These are phyloP conservation scores for Palythoa caribaeorum DNA, from an alignment of 92 coral and sea anemone genomes.

Conservation along the genomic window DNA sequence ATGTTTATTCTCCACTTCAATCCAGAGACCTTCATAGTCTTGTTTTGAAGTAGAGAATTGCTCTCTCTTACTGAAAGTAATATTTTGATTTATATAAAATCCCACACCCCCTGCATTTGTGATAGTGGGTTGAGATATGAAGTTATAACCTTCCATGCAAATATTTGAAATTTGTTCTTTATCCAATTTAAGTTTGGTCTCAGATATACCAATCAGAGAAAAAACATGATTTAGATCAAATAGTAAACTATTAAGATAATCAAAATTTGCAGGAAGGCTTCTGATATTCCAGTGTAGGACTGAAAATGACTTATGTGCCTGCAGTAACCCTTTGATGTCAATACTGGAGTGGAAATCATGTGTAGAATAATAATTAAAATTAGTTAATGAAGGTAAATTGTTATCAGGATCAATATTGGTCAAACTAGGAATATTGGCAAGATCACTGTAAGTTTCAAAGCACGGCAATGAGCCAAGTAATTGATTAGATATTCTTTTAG, in stretches of 20 bases:
- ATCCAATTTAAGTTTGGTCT: slow-evolving; percentile 35
- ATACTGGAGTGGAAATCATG: slow-evolving; percentile 60
- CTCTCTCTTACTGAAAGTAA: slow-evolving; percentile 12
- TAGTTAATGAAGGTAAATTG: slow-evolving; percentile 54
- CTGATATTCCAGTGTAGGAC: slow-evolving; percentile 5
- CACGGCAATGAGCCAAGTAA: slow-evolving; percentile 52
- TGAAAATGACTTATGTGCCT: slow-evolving; percentile 9
- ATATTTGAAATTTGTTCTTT: slow-evolving; percentile 10
- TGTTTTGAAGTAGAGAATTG: too few relatives aligned
- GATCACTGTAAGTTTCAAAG: slow-evolving; percentile 39
- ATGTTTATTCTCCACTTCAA: too few relatives aligned
- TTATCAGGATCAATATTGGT: slow-evolving; percentile 64
- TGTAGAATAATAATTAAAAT: slow-evolving; percentile 62
- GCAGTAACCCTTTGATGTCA: slow-evolving; percentile 41
- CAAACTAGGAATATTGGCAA: slow-evolving; percentile 59
- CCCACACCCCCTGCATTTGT: too few relatives aligned
- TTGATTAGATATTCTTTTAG: slow-evolving; percentile 29
- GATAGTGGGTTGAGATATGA: slow-evolving; percentile 44
- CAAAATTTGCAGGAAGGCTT: slow-evolving; percentile 1
- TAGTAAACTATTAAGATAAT: slow-evolving; percentile 17
- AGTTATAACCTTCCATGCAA: background rate
- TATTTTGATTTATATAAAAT: slow-evolving; percentile 19
- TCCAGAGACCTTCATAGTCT: too few relatives aligned
- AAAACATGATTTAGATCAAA: slow-evolving; percentile 40
- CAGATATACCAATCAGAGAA: slow-evolving; percentile 60